These are phyloP conservation scores for Trichosurus vulpecula DNA, from an alignment of 2,797 vertebrate genomes.

Conservation along the genomic window DNA sequence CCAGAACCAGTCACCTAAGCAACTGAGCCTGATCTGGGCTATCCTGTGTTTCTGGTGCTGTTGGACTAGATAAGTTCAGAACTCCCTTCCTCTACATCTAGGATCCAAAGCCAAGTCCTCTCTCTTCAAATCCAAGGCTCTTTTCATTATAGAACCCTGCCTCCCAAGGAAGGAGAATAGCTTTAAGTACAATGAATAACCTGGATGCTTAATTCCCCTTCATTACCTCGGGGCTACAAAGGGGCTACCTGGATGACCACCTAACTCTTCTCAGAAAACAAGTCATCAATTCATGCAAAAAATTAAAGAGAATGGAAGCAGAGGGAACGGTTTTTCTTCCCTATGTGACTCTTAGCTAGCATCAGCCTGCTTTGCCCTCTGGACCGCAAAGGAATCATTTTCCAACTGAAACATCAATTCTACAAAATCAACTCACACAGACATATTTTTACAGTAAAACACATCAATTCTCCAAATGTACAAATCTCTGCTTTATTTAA, in stretches of 20 bases:
- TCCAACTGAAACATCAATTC: not conserved
- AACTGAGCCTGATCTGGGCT: too few relatives aligned
- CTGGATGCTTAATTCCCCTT: not conserved
- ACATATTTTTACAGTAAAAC: not conserved
- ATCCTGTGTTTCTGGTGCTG: too few relatives aligned
- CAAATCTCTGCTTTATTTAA: conserved; percentile 28
- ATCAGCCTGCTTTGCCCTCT: not conserved
- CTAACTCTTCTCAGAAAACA: not conserved
- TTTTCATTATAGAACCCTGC: not conserved
- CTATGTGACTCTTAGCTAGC: not conserved
- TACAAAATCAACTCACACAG: not conserved
- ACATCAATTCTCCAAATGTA: not conserved
- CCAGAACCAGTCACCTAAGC: too few relatives aligned
- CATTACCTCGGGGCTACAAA: not conserved
- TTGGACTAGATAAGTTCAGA: not conserved
- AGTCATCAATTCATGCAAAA: not conserved
- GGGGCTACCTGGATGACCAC: not conserved
- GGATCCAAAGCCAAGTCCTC: not conserved
- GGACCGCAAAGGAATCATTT: not conserved
- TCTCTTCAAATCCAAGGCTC: not conserved
- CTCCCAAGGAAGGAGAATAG: not conserved
- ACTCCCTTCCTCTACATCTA: not conserved
- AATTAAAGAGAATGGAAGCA: not conserved
- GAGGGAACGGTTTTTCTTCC: not conserved
- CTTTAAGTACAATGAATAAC: not conserved